These are phyloP conservation scores for Neodon shergylaensis DNA, from an alignment of 2,113 vertebrate genomes.

Conservation along the genomic window DNA sequence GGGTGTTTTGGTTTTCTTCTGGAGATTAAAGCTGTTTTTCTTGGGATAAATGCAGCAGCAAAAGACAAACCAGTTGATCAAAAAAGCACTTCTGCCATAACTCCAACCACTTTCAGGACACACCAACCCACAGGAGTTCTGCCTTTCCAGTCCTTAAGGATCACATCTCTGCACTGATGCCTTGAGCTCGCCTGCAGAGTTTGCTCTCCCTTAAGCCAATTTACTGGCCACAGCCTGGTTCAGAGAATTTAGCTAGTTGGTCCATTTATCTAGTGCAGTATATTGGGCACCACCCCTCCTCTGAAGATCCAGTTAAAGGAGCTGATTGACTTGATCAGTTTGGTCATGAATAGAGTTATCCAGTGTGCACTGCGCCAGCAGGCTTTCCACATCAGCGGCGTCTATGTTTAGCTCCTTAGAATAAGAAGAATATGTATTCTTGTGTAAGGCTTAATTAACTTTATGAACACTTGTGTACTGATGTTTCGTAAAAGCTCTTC, in stretches of 20 bases:
- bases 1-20: slow-evolving; percentile 93
- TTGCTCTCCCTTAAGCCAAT: slow-evolving; percentile 92
- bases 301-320: slow-evolving; percentile 99
- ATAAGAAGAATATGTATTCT: slow-evolving; percentile 99
- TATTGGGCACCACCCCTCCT: slow-evolving; percentile 98
- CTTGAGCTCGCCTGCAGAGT: slow-evolving; percentile 85
- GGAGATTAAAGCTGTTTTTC: slow-evolving; percentile 94
- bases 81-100: slow-evolving; percentile 91
- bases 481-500: slow-evolving; percentile 99
- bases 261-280: slow-evolving; percentile 99
- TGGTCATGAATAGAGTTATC: slow-evolving; percentile 99
- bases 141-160: slow-evolving; percentile 90
- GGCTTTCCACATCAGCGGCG: slow-evolving; percentile 98
- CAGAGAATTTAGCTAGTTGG: slow-evolving; percentile 99
- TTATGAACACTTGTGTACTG: slow-evolving; percentile 99
- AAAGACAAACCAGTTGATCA: slow-evolving; percentile 93
- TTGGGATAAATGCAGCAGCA: slow-evolving; percentile 93
- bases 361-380: slow-evolving; percentile 99
- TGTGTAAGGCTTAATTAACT: slow-evolving; percentile 99
- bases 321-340: slow-evolving; percentile 97
- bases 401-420: slow-evolving; percentile 99
- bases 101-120: slow-evolving; percentile 90
- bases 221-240: slow-evolving; percentile 99
- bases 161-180: slow-evolving; percentile 88
- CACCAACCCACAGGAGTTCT: slow-evolving; percentile 90